Percentiles rank a stretch among this genome's conserved stretches.
Conservation (phyloP, 2,888 invertebrate genomes). For the Apomyelois bistriatella region DNA sequence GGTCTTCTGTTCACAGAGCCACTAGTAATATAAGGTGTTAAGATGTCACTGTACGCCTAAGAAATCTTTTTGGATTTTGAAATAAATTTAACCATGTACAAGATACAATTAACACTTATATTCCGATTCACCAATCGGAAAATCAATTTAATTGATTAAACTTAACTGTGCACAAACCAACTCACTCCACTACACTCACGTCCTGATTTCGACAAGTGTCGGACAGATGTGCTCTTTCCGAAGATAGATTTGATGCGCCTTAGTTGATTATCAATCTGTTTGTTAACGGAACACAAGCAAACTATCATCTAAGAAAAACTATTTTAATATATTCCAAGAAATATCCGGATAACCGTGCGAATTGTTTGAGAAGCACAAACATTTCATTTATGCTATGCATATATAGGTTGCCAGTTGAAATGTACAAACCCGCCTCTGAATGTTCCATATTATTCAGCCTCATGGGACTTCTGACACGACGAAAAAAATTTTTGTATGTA, state of each 20-base stretch:
- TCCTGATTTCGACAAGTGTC: constrained; percentile 49
- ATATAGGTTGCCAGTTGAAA: constrained; percentile 57
- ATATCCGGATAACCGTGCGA: constrained; percentile 32
- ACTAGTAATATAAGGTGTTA: too few species aligned
- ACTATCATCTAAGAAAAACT: constrained; percentile 19
- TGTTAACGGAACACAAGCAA: constrained; percentile 14
- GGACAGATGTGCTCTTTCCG: constrained; percentile 42
- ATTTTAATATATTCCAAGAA: constrained; percentile 22
- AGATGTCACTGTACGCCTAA: too few species aligned
- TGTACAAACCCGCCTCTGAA: constrained; percentile 53
- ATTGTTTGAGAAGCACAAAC: constrained; percentile 21
- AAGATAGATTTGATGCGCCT: constrained; percentile 36
- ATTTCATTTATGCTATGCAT: constrained; percentile 40
- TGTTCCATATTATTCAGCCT: constrained; percentile 70
- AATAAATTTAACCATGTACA: too few species aligned
- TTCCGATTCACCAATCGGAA: too few species aligned
- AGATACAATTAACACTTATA: too few species aligned
- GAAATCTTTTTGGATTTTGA: too few species aligned
- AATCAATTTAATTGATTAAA: constrained; percentile 6
- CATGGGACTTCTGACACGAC: constrained; percentile 64
- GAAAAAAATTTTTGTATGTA: constrained; percentile 64
- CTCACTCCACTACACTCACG: constrained; percentile 1
- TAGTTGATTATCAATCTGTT: constrained; percentile 28
- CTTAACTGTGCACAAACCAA: not conserved
- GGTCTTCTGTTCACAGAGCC: too few species aligned